Percentiles rank a stretch among this genome's conserved stretches.
Conservation (phyloP, 2,113 vertebrate genomes). For the Donacobius atricapilla region DNA sequence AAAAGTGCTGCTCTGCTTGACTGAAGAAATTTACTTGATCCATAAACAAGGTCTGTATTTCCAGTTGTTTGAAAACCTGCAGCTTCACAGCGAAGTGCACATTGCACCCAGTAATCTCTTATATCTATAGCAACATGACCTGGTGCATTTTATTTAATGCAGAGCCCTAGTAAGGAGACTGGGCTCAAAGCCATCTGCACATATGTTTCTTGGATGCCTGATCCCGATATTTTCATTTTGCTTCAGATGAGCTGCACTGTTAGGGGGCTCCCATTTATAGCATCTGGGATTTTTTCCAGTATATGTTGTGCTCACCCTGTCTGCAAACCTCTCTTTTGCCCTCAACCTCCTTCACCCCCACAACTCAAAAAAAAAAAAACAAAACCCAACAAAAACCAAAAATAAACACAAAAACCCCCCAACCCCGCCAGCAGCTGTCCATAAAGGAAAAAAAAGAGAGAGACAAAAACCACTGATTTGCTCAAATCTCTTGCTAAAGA, state of each 20-base stretch:
- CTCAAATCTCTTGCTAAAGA: conserved; percentile 28
- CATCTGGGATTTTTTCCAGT: conserved; percentile 50
- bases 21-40: conserved; percentile 21
- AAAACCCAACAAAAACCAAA: neutral
- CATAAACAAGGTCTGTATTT: conserved; percentile 39
- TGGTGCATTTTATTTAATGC: conserved; percentile 60
- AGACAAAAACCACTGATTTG: neutral
- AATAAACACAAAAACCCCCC: neutral
- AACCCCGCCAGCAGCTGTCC: no score
- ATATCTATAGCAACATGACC: conserved; percentile 66
- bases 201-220: conserved; percentile 52
- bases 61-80: conserved; percentile 57
- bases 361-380: neutral
- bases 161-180: conserved; percentile 49
- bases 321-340: conserved; percentile 5
- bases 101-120: conserved; percentile 51
- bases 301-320: conserved; percentile 29
- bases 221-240: conserved; percentile 61
- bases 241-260: conserved; percentile 61
- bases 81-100: conserved; percentile 13
- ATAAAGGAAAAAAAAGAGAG: neutral
- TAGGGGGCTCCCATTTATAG: conserved; percentile 54
- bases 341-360: neutral
- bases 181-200: conserved; percentile 54
- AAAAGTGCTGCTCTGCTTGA: neutral